phyloP scores from a whole-genome alignment of 2,888 invertebrate genomes.

The Prosapia bicincta region DNA sequence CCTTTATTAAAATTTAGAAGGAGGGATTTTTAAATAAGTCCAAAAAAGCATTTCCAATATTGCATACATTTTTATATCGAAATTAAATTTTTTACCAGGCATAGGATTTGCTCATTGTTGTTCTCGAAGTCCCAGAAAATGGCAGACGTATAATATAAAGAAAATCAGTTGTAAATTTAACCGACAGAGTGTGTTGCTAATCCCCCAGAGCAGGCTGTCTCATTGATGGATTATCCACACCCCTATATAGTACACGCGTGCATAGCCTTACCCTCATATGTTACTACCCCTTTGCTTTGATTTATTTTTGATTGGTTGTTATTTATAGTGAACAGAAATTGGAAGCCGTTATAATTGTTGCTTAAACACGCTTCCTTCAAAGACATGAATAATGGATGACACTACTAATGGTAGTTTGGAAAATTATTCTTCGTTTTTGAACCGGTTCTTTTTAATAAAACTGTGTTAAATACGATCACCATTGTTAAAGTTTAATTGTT shows the following conservation, averaged over 20 bases:
- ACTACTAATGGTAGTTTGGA: not conserved
- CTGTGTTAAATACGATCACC: no score
- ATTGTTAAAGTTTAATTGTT: no score
- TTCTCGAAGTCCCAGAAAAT: no score
- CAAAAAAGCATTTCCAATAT: no score
- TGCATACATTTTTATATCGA: no score
- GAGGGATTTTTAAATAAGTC: no score
- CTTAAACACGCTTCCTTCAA: not conserved
- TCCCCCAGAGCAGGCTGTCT: constrained; percentile 23
- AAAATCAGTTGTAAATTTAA: not conserved
- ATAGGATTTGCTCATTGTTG: no score
- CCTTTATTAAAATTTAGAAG: no score
- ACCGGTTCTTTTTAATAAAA: no score
- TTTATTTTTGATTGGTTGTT: not conserved
- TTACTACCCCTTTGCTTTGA: not conserved
- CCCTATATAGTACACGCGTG: not conserved
- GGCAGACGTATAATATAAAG: not conserved
- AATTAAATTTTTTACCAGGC: no score
- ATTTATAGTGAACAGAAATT: not conserved
- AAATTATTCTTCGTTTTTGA: no score
- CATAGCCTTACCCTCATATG: not conserved
- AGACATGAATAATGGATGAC: not conserved
- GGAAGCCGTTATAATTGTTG: not conserved
- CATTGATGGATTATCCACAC: constrained; percentile 20
- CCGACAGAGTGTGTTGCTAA: not conserved